Evolutionary conservation across 2,797 vertebrate species (phyloP).

Genomic region (Trachops cirrhosus): DNA sequence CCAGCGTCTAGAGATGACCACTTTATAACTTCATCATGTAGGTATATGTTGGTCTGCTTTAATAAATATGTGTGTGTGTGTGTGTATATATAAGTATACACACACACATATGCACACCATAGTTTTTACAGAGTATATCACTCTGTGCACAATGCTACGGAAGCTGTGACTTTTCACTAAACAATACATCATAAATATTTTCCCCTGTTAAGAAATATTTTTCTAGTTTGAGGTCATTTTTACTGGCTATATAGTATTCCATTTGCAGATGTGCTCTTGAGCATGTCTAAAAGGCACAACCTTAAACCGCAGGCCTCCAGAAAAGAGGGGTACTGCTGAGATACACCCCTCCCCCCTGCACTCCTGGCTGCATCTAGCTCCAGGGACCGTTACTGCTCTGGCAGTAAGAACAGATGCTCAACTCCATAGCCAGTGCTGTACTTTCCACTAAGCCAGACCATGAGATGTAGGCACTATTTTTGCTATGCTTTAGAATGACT

Average conservation of each 20-base stretch:
- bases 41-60: not conserved
- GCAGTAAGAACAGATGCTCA: not conserved
- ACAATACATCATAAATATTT: not conserved
- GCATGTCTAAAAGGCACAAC: not conserved
- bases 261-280: not conserved
- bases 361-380: not conserved
- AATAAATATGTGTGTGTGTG: not conserved
- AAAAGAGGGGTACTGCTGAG: not conserved
- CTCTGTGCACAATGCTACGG: not conserved
- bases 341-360: fast-evolving
- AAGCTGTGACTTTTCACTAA: not conserved
- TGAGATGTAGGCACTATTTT: not conserved
- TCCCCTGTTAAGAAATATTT: not conserved
- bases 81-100: not conserved
- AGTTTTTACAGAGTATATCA: not conserved
- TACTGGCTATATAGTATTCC: not conserved
- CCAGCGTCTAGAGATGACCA: not conserved
- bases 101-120: not conserved
- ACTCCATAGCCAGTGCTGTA: not conserved
- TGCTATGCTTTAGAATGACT: not conserved
- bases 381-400: fast-evolving
- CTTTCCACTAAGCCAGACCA: not conserved
- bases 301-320: not conserved
- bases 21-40: conserved; percentile 7
- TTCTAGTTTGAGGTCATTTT: not conserved